These are phyloP conservation scores for Thalassoma bifasciatum DNA, from an alignment of 2,113 vertebrate species.

Conservation along the genomic window DNA sequence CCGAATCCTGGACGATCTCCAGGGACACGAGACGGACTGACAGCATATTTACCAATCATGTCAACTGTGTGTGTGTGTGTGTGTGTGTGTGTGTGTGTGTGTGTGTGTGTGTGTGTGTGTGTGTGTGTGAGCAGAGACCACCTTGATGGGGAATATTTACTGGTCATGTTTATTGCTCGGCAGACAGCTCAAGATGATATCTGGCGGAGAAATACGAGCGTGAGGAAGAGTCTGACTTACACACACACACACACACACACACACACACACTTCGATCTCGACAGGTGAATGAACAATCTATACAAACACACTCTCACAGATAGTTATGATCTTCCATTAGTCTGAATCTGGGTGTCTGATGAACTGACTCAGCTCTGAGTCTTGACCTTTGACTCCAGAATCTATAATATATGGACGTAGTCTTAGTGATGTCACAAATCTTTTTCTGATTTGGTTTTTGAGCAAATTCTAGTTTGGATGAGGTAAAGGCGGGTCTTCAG, in stretches of 20 bases:
- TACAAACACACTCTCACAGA: background rate
- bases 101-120: no score
- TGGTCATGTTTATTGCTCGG: background rate
- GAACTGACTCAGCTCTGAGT: no score
- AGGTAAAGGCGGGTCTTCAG: no score
- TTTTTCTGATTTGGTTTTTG: no score
- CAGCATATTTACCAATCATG: background rate
- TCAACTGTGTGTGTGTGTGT: background rate
- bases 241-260: background rate
- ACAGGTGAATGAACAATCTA: background rate
- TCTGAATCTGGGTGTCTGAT: no score
- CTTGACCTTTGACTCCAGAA: no score
- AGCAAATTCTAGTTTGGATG: no score
- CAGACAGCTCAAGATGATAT: background rate
- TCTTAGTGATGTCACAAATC: no score
- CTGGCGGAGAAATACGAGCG: background rate
- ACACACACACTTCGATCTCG: background rate
- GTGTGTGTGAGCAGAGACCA: background rate
- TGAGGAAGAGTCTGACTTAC: background rate
- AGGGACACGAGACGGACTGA: background rate
- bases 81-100: background rate
- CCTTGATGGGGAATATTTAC: background rate
- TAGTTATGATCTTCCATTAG: no score
- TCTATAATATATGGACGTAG: no score
- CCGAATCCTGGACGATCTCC: slow-evolving; percentile 9